Evolutionary conservation across 2,113 vertebrate genomes (phyloP).

Genomic region (Callipepla californica): DNA sequence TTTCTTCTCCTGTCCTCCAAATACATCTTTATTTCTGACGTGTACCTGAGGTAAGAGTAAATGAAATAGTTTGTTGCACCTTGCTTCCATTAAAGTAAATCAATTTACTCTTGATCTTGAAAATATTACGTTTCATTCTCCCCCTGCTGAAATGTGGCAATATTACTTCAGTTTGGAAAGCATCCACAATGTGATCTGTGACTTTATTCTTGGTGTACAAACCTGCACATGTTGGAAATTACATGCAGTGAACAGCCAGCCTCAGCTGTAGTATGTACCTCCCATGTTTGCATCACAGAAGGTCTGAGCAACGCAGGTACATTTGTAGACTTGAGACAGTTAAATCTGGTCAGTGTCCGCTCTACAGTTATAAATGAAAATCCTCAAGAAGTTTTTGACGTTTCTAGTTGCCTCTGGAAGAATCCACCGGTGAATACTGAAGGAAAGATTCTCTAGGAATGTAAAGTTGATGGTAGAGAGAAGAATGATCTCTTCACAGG

Average conservation of each 20-base stretch:
- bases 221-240: not conserved
- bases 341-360: not conserved
- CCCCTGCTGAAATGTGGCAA: not conserved
- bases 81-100: not conserved
- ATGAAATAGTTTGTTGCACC: not conserved
- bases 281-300: not conserved
- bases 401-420: not conserved
- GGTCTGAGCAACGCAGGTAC: not conserved
- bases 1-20: not conserved
- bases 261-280: not conserved
- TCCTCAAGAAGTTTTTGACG: not conserved
- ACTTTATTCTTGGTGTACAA: not conserved
- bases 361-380: not conserved
- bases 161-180: not conserved
- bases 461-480: not conserved
- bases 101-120: not conserved
- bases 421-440: not conserved
- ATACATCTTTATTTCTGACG: fast-evolving
- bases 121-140: not conserved
- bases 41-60: not conserved
- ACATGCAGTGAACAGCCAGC: fast-evolving
- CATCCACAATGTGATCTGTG: not conserved
- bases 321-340: not conserved
- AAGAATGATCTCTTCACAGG: not conserved
- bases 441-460: not conserved